These are phyloP conservation scores for Stenurella melanura DNA, from an alignment of 2,888 invertebrate species.

Conservation along the genomic window DNA sequence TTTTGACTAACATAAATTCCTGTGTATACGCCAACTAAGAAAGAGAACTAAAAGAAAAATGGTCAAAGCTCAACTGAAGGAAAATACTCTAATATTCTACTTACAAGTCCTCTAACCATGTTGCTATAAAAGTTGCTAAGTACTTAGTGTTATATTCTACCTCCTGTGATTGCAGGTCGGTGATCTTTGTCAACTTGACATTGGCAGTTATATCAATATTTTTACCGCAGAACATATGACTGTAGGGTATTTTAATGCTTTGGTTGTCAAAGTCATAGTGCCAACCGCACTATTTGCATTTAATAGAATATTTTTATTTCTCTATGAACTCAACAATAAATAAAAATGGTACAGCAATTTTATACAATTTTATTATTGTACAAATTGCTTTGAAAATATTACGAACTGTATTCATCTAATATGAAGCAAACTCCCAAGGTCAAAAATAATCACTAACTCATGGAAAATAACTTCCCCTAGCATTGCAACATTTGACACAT, in stretches of 20 bases:
- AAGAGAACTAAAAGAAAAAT: constrained; percentile 78
- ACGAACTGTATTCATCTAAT: no score
- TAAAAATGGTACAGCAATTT: no score
- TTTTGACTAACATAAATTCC: constrained; percentile 86
- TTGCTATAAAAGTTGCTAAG: constrained; percentile 27
- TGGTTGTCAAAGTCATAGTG: neutral
- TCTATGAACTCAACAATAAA: no score
- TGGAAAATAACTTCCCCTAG: neutral
- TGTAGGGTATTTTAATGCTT: neutral
- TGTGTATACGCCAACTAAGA: constrained; percentile 82
- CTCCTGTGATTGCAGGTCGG: neutral
- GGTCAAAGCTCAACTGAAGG: constrained; percentile 28
- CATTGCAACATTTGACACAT: constrained; percentile 10
- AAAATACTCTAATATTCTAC: constrained; percentile 48
- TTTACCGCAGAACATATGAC: neutral
- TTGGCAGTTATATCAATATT: neutral
- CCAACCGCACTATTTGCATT: neutral
- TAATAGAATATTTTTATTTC: no score
- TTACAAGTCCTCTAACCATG: constrained; percentile 70
- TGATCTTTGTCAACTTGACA: neutral
- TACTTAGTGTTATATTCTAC: neutral
- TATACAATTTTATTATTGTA: no score
- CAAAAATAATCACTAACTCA: neutral
- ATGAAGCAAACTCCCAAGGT: no score
- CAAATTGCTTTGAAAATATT: no score